phyloP scores from a whole-genome alignment of 1,140 invertebrate genomes.

The Acromyrmex charruanus region DNA sequence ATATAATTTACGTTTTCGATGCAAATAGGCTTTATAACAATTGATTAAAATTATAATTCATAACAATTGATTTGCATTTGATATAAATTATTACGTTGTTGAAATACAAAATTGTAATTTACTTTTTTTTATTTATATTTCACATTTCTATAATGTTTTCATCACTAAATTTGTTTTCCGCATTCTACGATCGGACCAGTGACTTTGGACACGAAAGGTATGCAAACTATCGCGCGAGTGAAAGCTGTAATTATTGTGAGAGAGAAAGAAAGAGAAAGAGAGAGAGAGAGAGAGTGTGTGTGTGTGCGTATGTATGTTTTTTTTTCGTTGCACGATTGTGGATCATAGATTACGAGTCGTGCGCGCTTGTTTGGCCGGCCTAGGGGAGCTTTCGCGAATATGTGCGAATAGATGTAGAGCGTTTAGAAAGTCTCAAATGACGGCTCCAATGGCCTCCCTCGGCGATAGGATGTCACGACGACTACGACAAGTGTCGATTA shows the following conservation, averaged over 20 bases:
- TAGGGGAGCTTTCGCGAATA: conserved; percentile 51
- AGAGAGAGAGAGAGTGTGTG: neutral
- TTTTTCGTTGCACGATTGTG: conserved; percentile 35
- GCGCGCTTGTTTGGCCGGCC: conserved; percentile 61
- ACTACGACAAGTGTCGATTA: conserved; percentile 41
- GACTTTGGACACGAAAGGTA: neutral
- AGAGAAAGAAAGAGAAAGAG: neutral
- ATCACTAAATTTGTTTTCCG: neutral
- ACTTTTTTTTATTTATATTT: neutral
- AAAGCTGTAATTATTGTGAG: conserved; percentile 30
- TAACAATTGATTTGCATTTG: neutral
- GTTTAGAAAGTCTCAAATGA: conserved; percentile 28
- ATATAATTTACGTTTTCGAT: neutral
- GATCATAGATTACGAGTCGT: conserved; percentile 14
- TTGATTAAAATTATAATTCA: neutral
- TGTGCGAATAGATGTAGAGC: conserved; percentile 7
- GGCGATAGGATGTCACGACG: conserved; percentile 46
- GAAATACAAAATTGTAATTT: neutral
- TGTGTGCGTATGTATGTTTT: neutral
- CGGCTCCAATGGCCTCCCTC: conserved; percentile 56
- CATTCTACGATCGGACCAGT: neutral
- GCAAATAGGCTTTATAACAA: neutral
- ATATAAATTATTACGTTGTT: neutral
- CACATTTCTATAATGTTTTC: neutral
- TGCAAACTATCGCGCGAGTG: conserved; percentile 18